A percentile compares a stretch with the other conserved stretches of the same genome.
These are phyloP conservation scores for Euzophera pinguis DNA, from an alignment of 2,888 invertebrate species.

Conservation along the genomic window DNA sequence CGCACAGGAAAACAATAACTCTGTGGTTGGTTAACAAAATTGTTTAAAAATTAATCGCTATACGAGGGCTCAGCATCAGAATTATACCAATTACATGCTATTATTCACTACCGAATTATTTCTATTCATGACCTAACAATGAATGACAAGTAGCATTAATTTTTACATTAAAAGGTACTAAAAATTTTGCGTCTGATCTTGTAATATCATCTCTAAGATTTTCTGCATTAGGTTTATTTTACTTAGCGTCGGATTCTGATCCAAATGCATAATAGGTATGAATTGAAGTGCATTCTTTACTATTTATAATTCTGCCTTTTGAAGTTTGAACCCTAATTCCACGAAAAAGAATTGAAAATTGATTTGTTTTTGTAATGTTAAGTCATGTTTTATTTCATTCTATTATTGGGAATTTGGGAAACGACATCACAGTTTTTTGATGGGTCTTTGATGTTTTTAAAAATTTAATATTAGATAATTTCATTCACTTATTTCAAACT, in stretches of 20 bases:
- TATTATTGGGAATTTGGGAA: background rate
- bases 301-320: conserved; percentile 18
- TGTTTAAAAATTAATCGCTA: background rate
- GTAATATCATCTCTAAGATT: background rate
- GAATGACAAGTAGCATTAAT: conserved; percentile 18
- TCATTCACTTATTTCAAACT: too few relatives aligned
- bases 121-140: conserved; percentile 22
- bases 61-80: conserved; percentile 1
- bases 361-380: background rate
- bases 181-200: background rate
- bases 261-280: conserved; percentile 18
- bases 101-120: conserved; percentile 21
- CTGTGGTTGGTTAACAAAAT: background rate
- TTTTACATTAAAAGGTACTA: background rate
- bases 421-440: too few relatives aligned
- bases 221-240: conserved; percentile 11
- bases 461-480: too few relatives aligned
- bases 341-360: background rate
- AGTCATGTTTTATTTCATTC: conserved; percentile 4
- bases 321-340: conserved; percentile 22
- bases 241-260: background rate
- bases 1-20: background rate
- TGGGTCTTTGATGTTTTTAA: too few relatives aligned
- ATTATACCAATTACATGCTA: conserved; percentile 20
- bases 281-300: conserved; percentile 23